phyloP scores from a whole-genome alignment of 2,113 vertebrate species.

The Choloepus hoffmanni region DNA sequence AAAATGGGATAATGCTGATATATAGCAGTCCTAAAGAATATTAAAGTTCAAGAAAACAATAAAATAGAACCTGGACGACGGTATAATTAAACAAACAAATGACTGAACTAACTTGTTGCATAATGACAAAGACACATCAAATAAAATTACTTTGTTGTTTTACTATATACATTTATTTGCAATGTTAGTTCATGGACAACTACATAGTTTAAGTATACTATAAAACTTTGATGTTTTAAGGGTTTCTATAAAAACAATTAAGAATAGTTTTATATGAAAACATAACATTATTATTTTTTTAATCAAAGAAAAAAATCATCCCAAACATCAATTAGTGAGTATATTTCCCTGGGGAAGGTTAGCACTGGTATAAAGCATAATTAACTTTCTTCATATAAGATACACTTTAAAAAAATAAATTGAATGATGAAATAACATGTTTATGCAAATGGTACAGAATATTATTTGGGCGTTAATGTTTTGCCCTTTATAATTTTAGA shows the following conservation, averaged over 20 bases:
- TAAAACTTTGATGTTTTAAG: slow-evolving; percentile 72
- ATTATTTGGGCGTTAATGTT: slow-evolving; percentile 7
- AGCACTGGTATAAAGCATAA: slow-evolving; percentile 21
- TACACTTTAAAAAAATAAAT: slow-evolving; percentile 55
- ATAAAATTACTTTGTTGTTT: slow-evolving; percentile 56
- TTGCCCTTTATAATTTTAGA: not conserved
- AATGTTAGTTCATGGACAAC: slow-evolving; percentile 14
- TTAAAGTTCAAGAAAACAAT: slow-evolving; percentile 66
- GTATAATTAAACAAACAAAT: slow-evolving; percentile 71
- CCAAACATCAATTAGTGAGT: slow-evolving; percentile 67
- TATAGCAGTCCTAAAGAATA: slow-evolving; percentile 40
- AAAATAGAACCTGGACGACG: slow-evolving; percentile 37
- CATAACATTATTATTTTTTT: slow-evolving; percentile 42
- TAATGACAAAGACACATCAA: slow-evolving; percentile 65
- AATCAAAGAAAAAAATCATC: slow-evolving; percentile 50
- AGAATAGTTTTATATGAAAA: slow-evolving; percentile 60
- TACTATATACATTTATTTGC: slow-evolving; percentile 61
- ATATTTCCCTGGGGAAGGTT: slow-evolving; percentile 59
- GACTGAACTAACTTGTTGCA: slow-evolving; percentile 18
- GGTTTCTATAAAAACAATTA: slow-evolving; percentile 71
- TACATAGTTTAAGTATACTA: not conserved
- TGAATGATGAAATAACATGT: not conserved
- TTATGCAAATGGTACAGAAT: slow-evolving; percentile 6
- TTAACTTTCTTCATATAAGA: slow-evolving; percentile 58
- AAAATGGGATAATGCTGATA: slow-evolving; percentile 76